phyloP scores from a whole-genome alignment of 2,888 invertebrate species.

The Mythimna impura region DNA sequence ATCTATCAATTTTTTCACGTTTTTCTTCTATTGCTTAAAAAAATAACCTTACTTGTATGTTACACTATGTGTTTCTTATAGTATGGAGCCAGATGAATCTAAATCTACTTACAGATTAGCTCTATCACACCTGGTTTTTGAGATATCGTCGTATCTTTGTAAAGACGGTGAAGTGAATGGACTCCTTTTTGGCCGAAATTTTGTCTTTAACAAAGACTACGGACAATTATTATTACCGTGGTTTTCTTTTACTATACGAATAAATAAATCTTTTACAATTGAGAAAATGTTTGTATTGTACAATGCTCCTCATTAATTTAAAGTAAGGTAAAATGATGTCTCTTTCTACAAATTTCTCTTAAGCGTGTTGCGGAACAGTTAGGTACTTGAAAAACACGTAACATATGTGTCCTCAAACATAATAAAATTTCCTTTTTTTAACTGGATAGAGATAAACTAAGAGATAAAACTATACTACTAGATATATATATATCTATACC shows the following conservation, averaged over 20 bases:
- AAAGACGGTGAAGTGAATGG: neutral
- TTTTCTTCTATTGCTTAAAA: constrained; percentile 5
- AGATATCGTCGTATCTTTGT: constrained; percentile 29
- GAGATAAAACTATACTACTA: too few relatives aligned
- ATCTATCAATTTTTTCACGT: neutral
- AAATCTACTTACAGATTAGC: constrained; percentile 29
- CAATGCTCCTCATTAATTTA: neutral
- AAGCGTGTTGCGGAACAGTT: too few relatives aligned
- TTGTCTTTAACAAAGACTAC: neutral
- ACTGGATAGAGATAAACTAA: neutral
- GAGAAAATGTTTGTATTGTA: neutral
- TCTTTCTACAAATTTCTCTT: too few relatives aligned
- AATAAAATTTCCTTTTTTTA: too few relatives aligned
- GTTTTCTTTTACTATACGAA: neutral
- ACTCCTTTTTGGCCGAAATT: neutral
- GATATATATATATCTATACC: too few relatives aligned
- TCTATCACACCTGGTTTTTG: constrained; percentile 30
- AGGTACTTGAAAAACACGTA: too few relatives aligned
- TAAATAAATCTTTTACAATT: neutral
- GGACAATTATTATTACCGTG: neutral
- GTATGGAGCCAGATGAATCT: neutral
- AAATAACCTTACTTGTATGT: constrained; percentile 2
- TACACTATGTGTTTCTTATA: neutral
- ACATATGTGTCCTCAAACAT: too few relatives aligned
- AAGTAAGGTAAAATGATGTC: neutral